Evolutionary conservation across 2,888 invertebrate species (phyloP), one percentile per base, ranked within the genome.

Genomic region (Incurvaria masculella): DNA sequence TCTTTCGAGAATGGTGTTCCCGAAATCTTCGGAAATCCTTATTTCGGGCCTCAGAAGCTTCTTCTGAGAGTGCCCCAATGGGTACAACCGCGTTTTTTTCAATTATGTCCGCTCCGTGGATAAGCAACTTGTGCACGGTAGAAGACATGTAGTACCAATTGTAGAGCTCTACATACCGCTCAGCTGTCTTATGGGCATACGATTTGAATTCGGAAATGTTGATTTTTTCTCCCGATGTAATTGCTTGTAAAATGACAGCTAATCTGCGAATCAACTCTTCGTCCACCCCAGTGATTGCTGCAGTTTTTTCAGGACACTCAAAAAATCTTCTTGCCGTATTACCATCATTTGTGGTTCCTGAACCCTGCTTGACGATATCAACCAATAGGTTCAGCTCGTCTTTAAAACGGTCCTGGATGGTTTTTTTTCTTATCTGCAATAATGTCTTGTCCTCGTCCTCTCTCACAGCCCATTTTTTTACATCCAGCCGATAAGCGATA

Each of bases 271-370:
- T 44, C 14, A 44, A 17, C 17, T 18, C 11, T 18, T 14, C 33
- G 21, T 52, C 50, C 16, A 58, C 19, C 8, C 56, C 59, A 43
- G 59, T 61, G 20, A 61, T 59, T 52, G 51, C 46, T 18, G 61
- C 52, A 42, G 52, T 27, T 46, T 14, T 18, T 45, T 56, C 46
- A 6, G 54, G 52, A 48, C 57, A 43, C 2, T 46, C 42, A 52
- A 57, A 60, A 58, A 59, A 60, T 46, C 55, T 44, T 40, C 57
- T 45, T n/a, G 45, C 49, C 2, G 52, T 56, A 40, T 52, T 56
- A 17, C 50, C 55, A 44, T 56, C 55, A 50, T 59, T 60, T 5
- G 57, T 55, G 38, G 53, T 58, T 4, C 60, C 57, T 43, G 53
- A 53, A 6, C 56, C 53, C 20, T 44, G 42, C 46, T 59, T 59